Base-by-base conservation (phyloP, 1,140 invertebrate species). In the Solenopsis fugax region DNA sequence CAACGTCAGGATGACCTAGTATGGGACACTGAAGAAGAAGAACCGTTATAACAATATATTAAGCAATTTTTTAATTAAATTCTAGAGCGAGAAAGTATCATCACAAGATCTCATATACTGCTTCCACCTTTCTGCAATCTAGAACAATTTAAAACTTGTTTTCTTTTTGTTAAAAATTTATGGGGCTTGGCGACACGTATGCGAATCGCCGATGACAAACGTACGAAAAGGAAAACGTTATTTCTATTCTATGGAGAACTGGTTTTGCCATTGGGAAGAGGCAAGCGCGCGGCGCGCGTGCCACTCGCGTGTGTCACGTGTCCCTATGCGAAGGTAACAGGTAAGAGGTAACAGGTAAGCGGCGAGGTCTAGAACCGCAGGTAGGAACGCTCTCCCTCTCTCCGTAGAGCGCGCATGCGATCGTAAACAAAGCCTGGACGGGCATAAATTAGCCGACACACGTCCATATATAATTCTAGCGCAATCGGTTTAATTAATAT, bases 261-360 rank as follows among this genome's bases (percentile, higher is more conserved):
- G 94, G 94, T 95, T 95, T 91, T 92, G 87, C 89, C 91, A 90
- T 92, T 90, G 91, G 41, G 87, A 86, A 90, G 92, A 93, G 90
- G 92, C 82, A 89, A 93, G 93, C 94, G 93, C 93, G 93, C 92
- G 93, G 90, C 92, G 94, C 94, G 93, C 94, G 94, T 94, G 95
- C 93, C 94, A 92, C 93, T 94, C 94, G 93, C 94, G 93, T 93
- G 94, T 94, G 94, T 95, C 94, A 95, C 93, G 94, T 94, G 94
- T 94, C 92, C 92, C 92, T 91, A 87, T 81, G 85, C 84, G 92
- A 87, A 91, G 91, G 91, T 92, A 91, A 91, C 77, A 82, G 62
- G 75, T 75, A 86, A 86, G 50, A 72, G 81, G 82, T 89, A 91
- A 89, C 89, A 89, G 86, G 85, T 91, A 91, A 91, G 82, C 76